phyloP scores from a whole-genome alignment of 2,888 invertebrate species.

The Julus scanicus region DNA sequence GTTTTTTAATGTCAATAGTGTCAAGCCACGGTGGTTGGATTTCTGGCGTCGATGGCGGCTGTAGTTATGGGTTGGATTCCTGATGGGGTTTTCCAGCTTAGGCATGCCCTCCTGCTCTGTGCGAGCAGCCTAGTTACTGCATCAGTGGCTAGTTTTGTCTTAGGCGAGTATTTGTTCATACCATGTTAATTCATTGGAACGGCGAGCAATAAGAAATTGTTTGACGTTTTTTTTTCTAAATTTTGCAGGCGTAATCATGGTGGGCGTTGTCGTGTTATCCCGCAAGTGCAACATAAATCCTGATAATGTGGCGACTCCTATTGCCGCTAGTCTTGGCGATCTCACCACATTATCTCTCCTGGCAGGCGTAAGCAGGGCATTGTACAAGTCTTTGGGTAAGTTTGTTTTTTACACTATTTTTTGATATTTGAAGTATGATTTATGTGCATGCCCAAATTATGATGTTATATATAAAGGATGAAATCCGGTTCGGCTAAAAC shows the following conservation, averaged over 20 bases:
- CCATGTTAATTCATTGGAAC: background rate
- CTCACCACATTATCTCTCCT: conserved; percentile 85
- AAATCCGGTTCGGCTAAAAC: too few relatives aligned
- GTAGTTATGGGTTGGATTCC: conserved; percentile 69
- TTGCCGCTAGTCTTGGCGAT: conserved; percentile 91
- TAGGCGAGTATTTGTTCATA: conserved; percentile 73
- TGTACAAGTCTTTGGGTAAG: conserved; percentile 78
- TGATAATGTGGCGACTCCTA: conserved; percentile 93
- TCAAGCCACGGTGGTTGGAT: conserved; percentile 68
- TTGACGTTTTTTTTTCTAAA: background rate
- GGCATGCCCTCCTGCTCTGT: conserved; percentile 73
- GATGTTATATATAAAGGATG: too few relatives aligned
- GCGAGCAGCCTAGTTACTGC: conserved; percentile 89
- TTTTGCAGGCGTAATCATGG: conserved; percentile 80
- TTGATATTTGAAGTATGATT: background rate
- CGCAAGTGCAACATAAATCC: conserved; percentile 85
- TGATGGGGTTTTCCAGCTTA: conserved; percentile 73
- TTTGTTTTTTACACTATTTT: conserved; percentile 53
- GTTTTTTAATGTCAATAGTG: conserved; percentile 59
- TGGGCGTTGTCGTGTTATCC: conserved; percentile 83
- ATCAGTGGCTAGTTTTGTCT: conserved; percentile 84
- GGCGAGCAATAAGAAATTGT: background rate
- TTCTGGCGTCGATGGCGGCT: conserved; percentile 68
- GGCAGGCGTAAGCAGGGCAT: conserved; percentile 80
- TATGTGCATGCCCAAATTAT: too few relatives aligned